phyloP scores from a whole-genome alignment of 2,888 invertebrate species.

The Liodrosophila aerea region DNA sequence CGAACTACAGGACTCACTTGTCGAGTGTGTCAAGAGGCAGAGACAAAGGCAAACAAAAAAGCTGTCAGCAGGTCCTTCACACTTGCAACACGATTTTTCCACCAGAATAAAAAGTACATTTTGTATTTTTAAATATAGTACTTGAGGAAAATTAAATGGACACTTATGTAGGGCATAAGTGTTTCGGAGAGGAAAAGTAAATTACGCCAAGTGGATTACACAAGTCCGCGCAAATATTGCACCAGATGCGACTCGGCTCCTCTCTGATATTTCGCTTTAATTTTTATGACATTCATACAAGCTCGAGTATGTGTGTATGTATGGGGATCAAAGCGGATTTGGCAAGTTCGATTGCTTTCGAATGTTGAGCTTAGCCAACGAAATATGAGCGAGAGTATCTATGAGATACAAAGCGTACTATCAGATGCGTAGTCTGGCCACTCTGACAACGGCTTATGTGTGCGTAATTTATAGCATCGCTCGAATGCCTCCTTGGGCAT shows the following conservation, averaged over 20 bases:
- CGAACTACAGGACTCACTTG: conserved; percentile 51
- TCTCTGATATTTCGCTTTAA: conserved; percentile 21
- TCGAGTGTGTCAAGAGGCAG: conserved; percentile 43
- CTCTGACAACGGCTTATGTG: conserved; percentile 62
- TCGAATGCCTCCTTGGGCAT: conserved; percentile 5
- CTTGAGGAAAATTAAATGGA: conserved; percentile 73
- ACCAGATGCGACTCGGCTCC: conserved; percentile 70
- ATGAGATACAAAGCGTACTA: conserved; percentile 45
- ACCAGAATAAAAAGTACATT: conserved; percentile 27
- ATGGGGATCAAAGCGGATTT: conserved; percentile 71
- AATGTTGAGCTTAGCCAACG: conserved; percentile 45
- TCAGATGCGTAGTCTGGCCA: conserved; percentile 24
- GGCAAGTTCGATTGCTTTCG: conserved; percentile 55
- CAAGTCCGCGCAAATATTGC: conserved; percentile 72
- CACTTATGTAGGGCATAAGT: conserved; percentile 54
- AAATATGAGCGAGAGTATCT: conserved; percentile 73
- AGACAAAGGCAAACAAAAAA: conserved; percentile 60
- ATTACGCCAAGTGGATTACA: conserved; percentile 61
- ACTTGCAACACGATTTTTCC: conserved; percentile 37
- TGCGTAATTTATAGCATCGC: conserved; percentile 65
- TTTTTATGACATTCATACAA: conserved; percentile 52
- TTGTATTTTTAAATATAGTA: conserved; percentile 54
- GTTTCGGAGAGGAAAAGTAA: conserved; percentile 34
- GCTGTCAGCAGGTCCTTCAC: conserved; percentile 71
- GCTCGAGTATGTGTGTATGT: conserved; percentile 8